These are phyloP conservation scores for Cyprinodon tularosa DNA, from an alignment of 2,113 vertebrate genomes.

Conservation along the genomic window DNA sequence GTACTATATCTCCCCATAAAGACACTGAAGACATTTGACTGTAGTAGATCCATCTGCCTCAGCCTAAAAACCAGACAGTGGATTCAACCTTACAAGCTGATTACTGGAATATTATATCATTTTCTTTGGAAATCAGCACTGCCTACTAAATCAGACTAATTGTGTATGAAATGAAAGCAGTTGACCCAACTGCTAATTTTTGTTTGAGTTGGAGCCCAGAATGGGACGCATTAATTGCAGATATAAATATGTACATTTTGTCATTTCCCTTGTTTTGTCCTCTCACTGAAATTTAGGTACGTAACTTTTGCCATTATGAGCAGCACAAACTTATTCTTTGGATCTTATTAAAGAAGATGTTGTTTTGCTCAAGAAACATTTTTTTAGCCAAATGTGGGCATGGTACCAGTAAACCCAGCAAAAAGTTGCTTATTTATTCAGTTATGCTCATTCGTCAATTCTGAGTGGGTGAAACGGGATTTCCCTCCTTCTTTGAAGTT, in stretches of 20 bases:
- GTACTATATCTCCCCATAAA: slow-evolving; percentile 14
- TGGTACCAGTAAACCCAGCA: slow-evolving; percentile 22
- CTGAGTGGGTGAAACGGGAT: slow-evolving; percentile 34
- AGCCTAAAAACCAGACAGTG: slow-evolving; percentile 31
- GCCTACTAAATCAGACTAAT: slow-evolving; percentile 25
- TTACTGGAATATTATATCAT: slow-evolving; percentile 51
- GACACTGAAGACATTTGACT: slow-evolving; percentile 25
- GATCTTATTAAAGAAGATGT: background rate
- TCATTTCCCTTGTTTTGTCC: background rate
- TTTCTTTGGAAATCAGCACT: slow-evolving; percentile 33
- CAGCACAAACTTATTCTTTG: background rate
- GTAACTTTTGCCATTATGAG: background rate
- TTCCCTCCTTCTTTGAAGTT: slow-evolving; percentile 58
- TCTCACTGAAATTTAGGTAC: background rate
- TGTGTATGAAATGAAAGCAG: slow-evolving; percentile 7
- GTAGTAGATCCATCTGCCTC: background rate
- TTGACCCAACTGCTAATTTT: slow-evolving; percentile 1
- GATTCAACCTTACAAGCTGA: slow-evolving; percentile 38
- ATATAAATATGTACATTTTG: background rate
- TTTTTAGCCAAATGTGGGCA: background rate
- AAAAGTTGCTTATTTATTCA: slow-evolving; percentile 47
- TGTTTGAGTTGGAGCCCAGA: background rate
- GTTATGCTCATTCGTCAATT: slow-evolving; percentile 21
- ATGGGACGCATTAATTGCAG: too few relatives aligned
- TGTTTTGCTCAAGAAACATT: slow-evolving; percentile 1